Evolutionary conservation across 2,113 vertebrate species (phyloP).

Genomic region (Pteruthius melanotis): DNA sequence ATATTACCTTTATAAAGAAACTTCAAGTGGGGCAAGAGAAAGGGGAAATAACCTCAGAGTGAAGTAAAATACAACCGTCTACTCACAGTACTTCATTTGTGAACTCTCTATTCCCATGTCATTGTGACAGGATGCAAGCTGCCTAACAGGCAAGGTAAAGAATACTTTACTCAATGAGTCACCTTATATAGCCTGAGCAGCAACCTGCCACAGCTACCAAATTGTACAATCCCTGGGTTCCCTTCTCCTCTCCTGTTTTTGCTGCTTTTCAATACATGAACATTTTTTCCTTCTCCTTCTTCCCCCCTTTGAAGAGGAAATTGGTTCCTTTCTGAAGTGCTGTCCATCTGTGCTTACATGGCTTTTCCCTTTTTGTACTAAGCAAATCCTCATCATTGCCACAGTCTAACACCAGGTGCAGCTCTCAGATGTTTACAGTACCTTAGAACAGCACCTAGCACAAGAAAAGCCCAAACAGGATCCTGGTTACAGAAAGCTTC

Average conservation of each 20-base stretch:
- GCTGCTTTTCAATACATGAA: not conserved
- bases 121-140: not conserved
- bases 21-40: not conserved
- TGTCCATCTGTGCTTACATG: not conserved
- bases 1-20: not conserved
- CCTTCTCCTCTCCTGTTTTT: not conserved
- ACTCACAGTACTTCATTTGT: not conserved
- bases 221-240: not conserved
- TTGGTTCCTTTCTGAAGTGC: not conserved
- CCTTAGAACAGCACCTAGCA: not conserved
- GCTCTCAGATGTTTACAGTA: not conserved
- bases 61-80: not conserved
- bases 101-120: not conserved
- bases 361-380: not conserved
- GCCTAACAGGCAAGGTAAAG: not conserved
- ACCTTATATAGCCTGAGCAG: not conserved
- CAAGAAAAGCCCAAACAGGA: not conserved
- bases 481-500: not conserved
- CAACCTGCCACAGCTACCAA: not conserved
- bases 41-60: accelerated
- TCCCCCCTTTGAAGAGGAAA: not conserved
- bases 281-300: not conserved
- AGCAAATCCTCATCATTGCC: not conserved
- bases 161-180: not conserved
- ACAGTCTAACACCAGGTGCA: not conserved